Base-by-base conservation (phyloP, 1,140 invertebrate genomes). In the Melipona quadrifasciata region DNA sequence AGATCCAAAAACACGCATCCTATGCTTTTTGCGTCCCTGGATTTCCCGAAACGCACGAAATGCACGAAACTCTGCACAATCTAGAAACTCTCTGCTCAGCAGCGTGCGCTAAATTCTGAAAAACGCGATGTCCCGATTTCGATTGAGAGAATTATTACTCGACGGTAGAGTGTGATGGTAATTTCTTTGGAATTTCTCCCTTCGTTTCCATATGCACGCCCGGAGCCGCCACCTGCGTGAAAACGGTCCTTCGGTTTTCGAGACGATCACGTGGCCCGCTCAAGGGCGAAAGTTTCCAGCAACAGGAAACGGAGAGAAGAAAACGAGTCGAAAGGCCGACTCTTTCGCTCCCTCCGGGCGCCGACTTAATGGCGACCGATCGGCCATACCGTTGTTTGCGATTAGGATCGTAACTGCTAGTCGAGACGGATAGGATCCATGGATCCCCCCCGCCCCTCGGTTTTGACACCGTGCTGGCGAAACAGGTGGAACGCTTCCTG, bases 351-450 rank as follows among this genome's bases (percentile, higher is more conserved):
- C 65, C 67, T 77, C 47, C 64, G n/a, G 55, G 31, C 61, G 31
- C 47, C 80, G 80, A 71, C 65, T 86, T 82, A 83, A 86, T 86
- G 64, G 84, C 72, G 80, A 17, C 51, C 64, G 82, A 84, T 84
- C 77, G 80, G 47, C 80, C 57, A n/a, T 72, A 77, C 57, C 72
- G 72, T 82, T 86, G 73, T 83, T 86, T 86, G 77, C 84, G 84
- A 86, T 82, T 82, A 86, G 65, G 71, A 76, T 85, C 82, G 65
- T 68, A 55, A 67, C 74, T 68, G 24, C 77, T 53, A 27, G 77
- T 61, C 24, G 58, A 67, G 68, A 80, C 58, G 58, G 70, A 73
- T 65, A 73, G 76, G 31, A 61, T 64, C n/a, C 68, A 24, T 4
- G 0, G 24, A n/a, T n/a, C n/a, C n/a, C n/a, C n/a, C n/a, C n/a